Percentiles rank a stretch among this genome's conserved stretches.
Evolutionary conservation across 2,888 invertebrate species (phyloP).

Genomic region (Brassicogethes aeneus): DNA sequence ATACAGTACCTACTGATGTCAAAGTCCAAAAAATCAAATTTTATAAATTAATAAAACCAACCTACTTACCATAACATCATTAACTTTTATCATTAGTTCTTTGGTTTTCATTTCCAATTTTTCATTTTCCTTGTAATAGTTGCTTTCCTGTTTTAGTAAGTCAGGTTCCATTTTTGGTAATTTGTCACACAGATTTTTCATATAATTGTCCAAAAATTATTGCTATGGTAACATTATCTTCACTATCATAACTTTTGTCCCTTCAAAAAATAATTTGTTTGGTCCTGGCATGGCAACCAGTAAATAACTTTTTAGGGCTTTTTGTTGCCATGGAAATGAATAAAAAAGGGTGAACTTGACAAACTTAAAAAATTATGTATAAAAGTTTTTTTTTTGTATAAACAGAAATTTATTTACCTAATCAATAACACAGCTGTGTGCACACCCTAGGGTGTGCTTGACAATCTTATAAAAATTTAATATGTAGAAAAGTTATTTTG

Average conservation of each 20-base stretch:
- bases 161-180: slow-evolving; percentile 33
- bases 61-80: slow-evolving; percentile 35
- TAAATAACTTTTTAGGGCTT: too few relatives aligned
- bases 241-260: background rate
- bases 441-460: too few relatives aligned
- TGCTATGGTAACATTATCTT: background rate
- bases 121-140: slow-evolving; percentile 38
- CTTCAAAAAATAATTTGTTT: background rate
- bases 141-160: slow-evolving; percentile 35
- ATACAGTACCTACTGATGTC: background rate
- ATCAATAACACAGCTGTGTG: too few relatives aligned
- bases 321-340: too few relatives aligned
- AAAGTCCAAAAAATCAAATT: background rate
- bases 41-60: too few relatives aligned
- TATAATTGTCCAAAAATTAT: background rate
- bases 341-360: too few relatives aligned
- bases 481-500: too few relatives aligned
- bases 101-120: slow-evolving; percentile 35
- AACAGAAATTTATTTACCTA: too few relatives aligned
- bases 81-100: slow-evolving; percentile 35
- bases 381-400: too few relatives aligned
- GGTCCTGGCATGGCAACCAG: background rate
- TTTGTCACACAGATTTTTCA: background rate
- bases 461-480: too few relatives aligned
- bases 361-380: too few relatives aligned